Evolutionary conservation across 2,113 vertebrate species (phyloP).

Genomic region (Cyphomyrus plagiostoma): DNA sequence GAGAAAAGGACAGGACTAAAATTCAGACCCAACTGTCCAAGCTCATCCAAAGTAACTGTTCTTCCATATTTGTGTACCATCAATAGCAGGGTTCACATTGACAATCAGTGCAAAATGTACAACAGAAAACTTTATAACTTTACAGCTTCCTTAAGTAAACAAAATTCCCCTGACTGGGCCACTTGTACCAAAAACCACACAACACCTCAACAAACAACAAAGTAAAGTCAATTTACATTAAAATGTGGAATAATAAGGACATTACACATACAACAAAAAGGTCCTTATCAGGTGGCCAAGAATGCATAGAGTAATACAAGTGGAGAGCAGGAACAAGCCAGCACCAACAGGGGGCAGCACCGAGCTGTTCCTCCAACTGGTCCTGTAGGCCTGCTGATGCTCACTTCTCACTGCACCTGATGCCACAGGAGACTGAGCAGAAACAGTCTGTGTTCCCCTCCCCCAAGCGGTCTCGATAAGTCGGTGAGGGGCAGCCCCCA

Average conservation of each 20-base stretch:
- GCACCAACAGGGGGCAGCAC: not conserved
- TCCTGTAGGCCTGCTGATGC: not conserved
- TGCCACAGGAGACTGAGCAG: not conserved
- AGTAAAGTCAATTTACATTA: not conserved
- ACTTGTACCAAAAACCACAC: not conserved
- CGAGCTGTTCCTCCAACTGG: not conserved
- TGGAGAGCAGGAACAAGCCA: not conserved
- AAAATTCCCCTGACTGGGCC: not conserved
- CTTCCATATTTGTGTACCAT: not conserved
- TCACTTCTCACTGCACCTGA: not conserved
- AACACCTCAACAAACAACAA: not conserved
- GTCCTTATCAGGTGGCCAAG: not conserved
- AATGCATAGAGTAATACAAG: not conserved
- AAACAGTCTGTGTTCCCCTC: not conserved
- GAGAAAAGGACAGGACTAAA: not conserved
- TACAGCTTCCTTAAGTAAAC: not conserved
- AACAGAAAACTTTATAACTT: not conserved
- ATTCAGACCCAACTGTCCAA: not conserved
- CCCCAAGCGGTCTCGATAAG: not conserved
- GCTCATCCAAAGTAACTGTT: not conserved
- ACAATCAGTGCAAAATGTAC: conserved; percentile 5
- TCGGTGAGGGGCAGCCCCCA: not conserved
- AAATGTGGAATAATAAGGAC: not conserved
- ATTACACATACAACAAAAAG: not conserved
- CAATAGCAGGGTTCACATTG: not conserved